phyloP scores from a whole-genome alignment of 2,113 vertebrate genomes.

The Phaetusa simplex region DNA sequence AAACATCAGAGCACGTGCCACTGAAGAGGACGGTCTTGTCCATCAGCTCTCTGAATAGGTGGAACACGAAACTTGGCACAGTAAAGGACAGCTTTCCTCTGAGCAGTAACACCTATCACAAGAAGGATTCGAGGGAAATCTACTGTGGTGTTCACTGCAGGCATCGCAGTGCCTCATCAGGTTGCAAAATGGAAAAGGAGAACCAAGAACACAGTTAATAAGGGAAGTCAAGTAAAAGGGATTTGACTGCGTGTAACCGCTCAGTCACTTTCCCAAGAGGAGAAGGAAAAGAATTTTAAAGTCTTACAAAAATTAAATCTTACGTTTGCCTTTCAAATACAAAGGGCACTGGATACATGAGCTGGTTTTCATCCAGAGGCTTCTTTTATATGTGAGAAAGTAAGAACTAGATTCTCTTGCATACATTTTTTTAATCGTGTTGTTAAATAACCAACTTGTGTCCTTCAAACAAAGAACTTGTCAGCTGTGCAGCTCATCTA shows the following conservation, averaged over 20 bases:
- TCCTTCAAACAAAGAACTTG: background rate
- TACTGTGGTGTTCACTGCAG: background rate
- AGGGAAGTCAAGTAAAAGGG: background rate
- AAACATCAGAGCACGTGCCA: background rate
- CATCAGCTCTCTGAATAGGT: background rate
- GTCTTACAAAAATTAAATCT: background rate
- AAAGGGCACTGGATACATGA: background rate
- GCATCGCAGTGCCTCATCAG: background rate
- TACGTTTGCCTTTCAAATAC: background rate
- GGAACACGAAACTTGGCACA: background rate
- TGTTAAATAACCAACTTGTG: background rate
- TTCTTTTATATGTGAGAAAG: background rate
- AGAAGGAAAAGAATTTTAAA: background rate
- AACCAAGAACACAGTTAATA: background rate
- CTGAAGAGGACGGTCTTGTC: background rate
- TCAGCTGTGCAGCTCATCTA: background rate
- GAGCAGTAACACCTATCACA: background rate
- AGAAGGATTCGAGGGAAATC: background rate
- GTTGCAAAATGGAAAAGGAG: background rate
- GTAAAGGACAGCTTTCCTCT: too few relatives aligned
- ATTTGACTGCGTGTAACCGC: background rate
- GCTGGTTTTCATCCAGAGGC: background rate
- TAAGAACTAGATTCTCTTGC: background rate
- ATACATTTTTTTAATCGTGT: background rate
- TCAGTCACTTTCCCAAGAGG: background rate